phyloP scores from a whole-genome alignment of 2,888 invertebrate genomes.

The Melikaiella ostensackeni region DNA sequence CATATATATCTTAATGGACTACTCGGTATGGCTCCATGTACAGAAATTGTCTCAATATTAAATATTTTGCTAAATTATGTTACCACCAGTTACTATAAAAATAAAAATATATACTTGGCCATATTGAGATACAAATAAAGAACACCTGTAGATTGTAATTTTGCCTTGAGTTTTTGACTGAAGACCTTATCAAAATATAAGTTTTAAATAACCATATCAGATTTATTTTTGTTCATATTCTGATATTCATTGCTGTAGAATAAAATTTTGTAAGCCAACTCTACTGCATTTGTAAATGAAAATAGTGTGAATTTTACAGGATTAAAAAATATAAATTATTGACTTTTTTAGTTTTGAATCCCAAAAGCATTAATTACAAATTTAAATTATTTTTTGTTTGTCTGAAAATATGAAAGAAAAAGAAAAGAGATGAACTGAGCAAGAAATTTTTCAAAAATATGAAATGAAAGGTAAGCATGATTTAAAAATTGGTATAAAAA shows the following conservation, averaged over 20 bases:
- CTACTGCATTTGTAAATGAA: too few species aligned
- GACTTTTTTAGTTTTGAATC: neutral
- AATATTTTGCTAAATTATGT: neutral
- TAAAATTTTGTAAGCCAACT: too few species aligned
- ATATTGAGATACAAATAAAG: constrained; percentile 1
- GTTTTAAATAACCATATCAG: too few species aligned
- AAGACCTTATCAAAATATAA: too few species aligned
- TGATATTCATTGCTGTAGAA: too few species aligned
- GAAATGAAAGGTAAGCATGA: neutral
- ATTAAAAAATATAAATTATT: too few species aligned
- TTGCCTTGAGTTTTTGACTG: neutral
- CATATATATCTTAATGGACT: neutral
- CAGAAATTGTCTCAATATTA: neutral
- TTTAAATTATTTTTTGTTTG: too few species aligned
- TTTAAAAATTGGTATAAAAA: neutral
- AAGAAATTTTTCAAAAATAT: neutral
- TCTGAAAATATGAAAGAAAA: too few species aligned
- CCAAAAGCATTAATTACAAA: neutral
- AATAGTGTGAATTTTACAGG: too few species aligned
- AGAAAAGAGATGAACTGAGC: neutral
- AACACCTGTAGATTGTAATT: neutral
- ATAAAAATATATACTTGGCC: neutral
- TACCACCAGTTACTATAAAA: neutral
- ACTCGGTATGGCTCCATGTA: neutral
- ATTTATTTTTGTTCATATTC: too few species aligned